Evolutionary conservation across 2,888 invertebrate genomes (phyloP).

Genomic region (Trachelus tabidus): DNA sequence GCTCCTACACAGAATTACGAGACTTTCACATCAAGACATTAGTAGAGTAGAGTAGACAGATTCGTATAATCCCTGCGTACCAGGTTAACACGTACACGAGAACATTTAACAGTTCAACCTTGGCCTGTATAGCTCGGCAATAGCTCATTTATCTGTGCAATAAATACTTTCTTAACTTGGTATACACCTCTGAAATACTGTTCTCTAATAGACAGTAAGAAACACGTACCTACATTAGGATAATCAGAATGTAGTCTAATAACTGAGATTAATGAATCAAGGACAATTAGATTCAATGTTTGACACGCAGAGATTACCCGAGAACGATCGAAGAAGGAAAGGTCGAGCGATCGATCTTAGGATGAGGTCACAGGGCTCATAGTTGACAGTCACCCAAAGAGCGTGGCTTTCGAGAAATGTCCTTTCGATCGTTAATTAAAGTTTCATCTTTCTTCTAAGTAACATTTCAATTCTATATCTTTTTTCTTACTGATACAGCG

Average conservation of each 20-base stretch:
- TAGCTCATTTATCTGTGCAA: not conserved
- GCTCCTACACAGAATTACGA: not conserved
- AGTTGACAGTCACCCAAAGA: constrained; percentile 49
- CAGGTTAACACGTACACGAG: not conserved
- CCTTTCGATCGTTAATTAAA: not conserved
- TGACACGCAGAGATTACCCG: not conserved
- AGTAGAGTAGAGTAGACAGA: not conserved
- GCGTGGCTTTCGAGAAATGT: constrained; percentile 30
- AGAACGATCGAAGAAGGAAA: not conserved
- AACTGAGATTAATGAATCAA: not conserved
- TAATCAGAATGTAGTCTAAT: not conserved
- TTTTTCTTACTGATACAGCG: not conserved
- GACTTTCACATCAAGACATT: not conserved
- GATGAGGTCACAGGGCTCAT: constrained; percentile 59
- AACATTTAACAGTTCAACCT: not conserved
- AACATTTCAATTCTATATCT: not conserved
- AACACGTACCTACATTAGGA: not conserved
- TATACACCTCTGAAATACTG: not conserved
- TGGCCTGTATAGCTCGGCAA: not conserved
- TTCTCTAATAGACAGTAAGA: not conserved
- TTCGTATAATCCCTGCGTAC: not conserved
- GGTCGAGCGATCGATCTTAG: constrained; percentile 33
- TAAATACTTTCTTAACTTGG: not conserved
- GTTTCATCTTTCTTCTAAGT: not conserved
- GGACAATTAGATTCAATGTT: not conserved